Percentiles rank a stretch among this genome's conserved stretches.
Evolutionary conservation across 2,113 vertebrate genomes (phyloP).

Genomic region (Sinocyclocheilus rhinocerous): DNA sequence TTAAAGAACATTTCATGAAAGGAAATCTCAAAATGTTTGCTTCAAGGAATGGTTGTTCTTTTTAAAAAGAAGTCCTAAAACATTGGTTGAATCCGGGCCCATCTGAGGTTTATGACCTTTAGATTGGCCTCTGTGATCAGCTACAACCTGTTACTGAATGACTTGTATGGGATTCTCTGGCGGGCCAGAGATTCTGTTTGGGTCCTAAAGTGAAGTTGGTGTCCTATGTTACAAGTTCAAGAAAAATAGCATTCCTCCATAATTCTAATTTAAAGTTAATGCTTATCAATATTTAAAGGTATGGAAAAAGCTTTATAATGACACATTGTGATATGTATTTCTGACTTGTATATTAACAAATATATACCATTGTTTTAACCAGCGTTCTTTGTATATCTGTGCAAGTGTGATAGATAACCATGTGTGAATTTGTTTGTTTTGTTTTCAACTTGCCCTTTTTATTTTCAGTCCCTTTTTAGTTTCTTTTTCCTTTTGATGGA

Average conservation of each 20-base stretch:
- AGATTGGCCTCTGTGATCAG: slow-evolving; percentile 22
- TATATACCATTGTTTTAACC: slow-evolving; percentile 63
- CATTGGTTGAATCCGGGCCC: background rate
- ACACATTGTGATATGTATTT: slow-evolving; percentile 56
- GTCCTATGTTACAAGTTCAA: slow-evolving; percentile 41
- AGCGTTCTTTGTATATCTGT: slow-evolving; percentile 42
- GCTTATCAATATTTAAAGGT: slow-evolving; percentile 69
- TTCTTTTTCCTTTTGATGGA: background rate
- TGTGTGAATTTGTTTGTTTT: background rate
- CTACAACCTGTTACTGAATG: slow-evolving; percentile 47
- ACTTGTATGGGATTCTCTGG: slow-evolving; percentile 66
- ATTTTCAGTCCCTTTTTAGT: background rate
- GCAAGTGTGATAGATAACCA: background rate
- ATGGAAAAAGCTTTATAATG: slow-evolving; percentile 59
- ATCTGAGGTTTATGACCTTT: background rate
- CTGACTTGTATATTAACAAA: slow-evolving; percentile 69
- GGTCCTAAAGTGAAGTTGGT: slow-evolving; percentile 47
- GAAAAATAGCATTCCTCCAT: slow-evolving; percentile 37
- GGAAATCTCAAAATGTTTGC: background rate
- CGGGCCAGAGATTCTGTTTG: slow-evolving; percentile 72
- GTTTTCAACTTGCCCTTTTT: background rate
- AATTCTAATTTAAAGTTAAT: slow-evolving; percentile 49
- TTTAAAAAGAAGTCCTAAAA: background rate
- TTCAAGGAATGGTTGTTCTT: slow-evolving; percentile 4
- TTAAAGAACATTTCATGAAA: background rate